Base-by-base conservation (phyloP, 2,797 vertebrate genomes). In the Gymnodraco acuticeps region DNA sequence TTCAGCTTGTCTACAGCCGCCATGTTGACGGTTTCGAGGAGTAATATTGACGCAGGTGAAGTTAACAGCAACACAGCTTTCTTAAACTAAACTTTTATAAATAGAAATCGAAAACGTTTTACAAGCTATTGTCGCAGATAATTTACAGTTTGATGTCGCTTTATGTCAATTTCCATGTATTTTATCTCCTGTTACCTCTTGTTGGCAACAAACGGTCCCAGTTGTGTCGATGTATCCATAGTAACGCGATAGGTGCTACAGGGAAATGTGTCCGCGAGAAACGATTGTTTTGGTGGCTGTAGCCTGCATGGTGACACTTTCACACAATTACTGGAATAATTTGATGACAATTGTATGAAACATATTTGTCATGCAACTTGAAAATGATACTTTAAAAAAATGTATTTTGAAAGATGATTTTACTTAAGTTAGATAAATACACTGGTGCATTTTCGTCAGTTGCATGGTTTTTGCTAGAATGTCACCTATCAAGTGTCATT, bases 1-100 rank as follows among this genome's bases (percentile, higher is more conserved):
- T 95, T 92, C 6, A 95, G 85, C 17, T 90, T 83, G 0, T 91
- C 81, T 12, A 80, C 17, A 7, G 69, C 51, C 56, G 95, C 95
- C 97, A 98, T 98, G 42, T 5, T 87, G 52, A 13, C 0, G 17
- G 12, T 5, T 0, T 10, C 5, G 43, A 61, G 8, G 11, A 38
- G 2, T 53, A 60, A 12, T 8, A 0, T 16, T 10, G 7, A 61
- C 3, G 11, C 9, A 1, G 17, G 11, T 38, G 10, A 61, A 56
- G 5, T 63, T 19, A 4, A 4, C 3, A 12, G 7, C 1, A 2
- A 3, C 7, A 20, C 12, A 62, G 48, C 38, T 19, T 58, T 45
- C 0, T 38, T 9, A 38, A 38, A 38, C 33, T 38, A 38, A 9
- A 38, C 33, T 38, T 38, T 2, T 38, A 38, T 7, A 38, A 38